phyloP scores from a whole-genome alignment of 2,888 invertebrate species.

The Strigamia crassipes region DNA sequence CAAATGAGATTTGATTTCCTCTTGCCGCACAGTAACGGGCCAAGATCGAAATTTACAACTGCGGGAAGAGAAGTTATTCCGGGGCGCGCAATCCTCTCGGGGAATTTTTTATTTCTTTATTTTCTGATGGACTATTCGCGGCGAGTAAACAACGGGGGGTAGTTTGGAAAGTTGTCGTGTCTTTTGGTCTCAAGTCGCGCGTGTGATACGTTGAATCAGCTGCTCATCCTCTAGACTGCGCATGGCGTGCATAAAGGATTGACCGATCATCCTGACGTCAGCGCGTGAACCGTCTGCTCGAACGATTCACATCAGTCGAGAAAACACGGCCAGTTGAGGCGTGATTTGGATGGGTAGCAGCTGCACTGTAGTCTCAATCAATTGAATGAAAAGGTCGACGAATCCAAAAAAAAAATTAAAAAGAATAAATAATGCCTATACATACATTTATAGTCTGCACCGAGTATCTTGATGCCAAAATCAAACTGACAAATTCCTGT shows the following conservation, averaged over 20 bases:
- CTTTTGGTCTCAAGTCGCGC: not conserved
- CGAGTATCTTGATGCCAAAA: too few relatives aligned
- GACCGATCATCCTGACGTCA: not conserved
- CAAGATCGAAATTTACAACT: not conserved
- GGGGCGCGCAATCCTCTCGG: not conserved
- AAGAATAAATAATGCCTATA: too few relatives aligned
- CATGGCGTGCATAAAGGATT: not conserved
- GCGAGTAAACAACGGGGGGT: not conserved
- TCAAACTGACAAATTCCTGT: too few relatives aligned
- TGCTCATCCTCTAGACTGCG: not conserved
- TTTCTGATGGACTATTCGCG: not conserved
- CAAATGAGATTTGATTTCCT: not conserved
- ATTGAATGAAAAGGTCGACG: not conserved
- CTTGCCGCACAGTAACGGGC: not conserved
- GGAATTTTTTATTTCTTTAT: not conserved
- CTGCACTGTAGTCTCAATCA: not conserved
- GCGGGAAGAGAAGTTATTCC: not conserved
- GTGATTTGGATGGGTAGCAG: not conserved
- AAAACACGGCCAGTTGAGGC: not conserved
- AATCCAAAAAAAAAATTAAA: not conserved
- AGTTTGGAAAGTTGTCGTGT: not conserved
- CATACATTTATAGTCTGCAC: too few relatives aligned
- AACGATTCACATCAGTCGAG: not conserved
- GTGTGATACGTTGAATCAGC: not conserved
- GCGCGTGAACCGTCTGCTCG: not conserved